These are phyloP conservation scores for Cyprinodon tularosa DNA, from an alignment of 2,113 vertebrate species.

Conservation along the genomic window DNA sequence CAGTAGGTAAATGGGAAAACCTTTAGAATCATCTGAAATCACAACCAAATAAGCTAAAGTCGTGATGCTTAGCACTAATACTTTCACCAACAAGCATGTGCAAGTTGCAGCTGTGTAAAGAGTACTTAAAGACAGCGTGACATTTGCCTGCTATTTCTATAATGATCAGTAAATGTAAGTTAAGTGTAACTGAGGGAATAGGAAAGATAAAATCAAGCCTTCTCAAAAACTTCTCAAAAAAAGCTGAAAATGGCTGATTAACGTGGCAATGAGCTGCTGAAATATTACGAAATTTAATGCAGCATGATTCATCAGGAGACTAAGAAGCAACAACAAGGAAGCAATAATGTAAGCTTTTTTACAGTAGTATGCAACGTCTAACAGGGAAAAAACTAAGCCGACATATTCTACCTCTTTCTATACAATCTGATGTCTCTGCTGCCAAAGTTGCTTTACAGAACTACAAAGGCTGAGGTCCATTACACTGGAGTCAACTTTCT, in stretches of 20 bases:
- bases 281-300: neutral
- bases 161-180: too few relatives aligned
- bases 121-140: neutral
- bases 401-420: neutral
- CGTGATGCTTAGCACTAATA: neutral
- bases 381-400: neutral
- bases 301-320: neutral
- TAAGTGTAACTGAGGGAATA: neutral
- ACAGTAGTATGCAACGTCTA: neutral
- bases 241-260: neutral
- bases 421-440: neutral
- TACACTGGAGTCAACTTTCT: too few relatives aligned
- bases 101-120: neutral
- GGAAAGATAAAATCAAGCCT: neutral
- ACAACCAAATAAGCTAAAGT: too few relatives aligned
- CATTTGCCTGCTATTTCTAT: neutral
- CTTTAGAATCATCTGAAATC: too few relatives aligned
- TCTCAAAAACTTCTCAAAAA: neutral
- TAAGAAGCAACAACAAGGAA: neutral
- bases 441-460: neutral
- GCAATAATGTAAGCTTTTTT: neutral
- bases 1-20: neutral
- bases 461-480: neutral
- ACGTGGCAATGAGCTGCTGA: neutral
- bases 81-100: neutral